Evolutionary conservation across 2,113 vertebrate genomes (phyloP), one percentile per base, ranked within the genome.

Genomic region (Chinchilla lanigera): DNA sequence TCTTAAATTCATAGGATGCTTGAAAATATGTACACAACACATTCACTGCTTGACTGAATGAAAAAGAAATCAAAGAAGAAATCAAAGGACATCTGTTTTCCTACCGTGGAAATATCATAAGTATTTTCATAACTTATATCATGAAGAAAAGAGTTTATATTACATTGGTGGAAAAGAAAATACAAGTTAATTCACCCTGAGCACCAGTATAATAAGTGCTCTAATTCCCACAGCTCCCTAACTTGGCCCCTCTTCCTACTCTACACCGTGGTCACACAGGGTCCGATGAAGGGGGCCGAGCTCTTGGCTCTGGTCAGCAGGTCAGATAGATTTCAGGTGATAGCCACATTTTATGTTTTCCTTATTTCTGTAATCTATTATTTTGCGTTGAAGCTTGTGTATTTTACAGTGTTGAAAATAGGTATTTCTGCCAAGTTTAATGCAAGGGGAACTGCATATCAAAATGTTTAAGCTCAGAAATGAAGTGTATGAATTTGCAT

Each of bases 151-250:
- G 7, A 69, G 4, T 24, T 19, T 44, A 47, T 26, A n/a, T 6
- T 16, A 33, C 12, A n/a, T 3, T 33, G 75, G 35, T 0, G 8
- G 30, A 75, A 67, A 75, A 20, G 41, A 28, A 80, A 28, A 65
- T 3, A 38, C 41, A 77, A 35, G 30, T 22, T 33, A 2, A 35
- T 33, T 20, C 47, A 24, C 35, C 4, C 26, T 24, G 35, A 14
- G 12, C 44, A 13, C n/a, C 38, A 73, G 60, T 12, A 10, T 41
- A 10, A 24, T 5, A 10, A 17, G 69, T 3, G 8, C 13, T 20
- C 10, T 30, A 2, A 9, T 0, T 0, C n/a, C 41, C 38, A 2
- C 0, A 1, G 0, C n/a, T 5, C 41, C 80, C 26, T 3, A 3
- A 1, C 17, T 14, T 19, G 30, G 35, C 16, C 52, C n/a, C 0